Evolutionary conservation across 2,797 vertebrate genomes (phyloP).

Genomic region (Pseudochirops corinnae): DNA sequence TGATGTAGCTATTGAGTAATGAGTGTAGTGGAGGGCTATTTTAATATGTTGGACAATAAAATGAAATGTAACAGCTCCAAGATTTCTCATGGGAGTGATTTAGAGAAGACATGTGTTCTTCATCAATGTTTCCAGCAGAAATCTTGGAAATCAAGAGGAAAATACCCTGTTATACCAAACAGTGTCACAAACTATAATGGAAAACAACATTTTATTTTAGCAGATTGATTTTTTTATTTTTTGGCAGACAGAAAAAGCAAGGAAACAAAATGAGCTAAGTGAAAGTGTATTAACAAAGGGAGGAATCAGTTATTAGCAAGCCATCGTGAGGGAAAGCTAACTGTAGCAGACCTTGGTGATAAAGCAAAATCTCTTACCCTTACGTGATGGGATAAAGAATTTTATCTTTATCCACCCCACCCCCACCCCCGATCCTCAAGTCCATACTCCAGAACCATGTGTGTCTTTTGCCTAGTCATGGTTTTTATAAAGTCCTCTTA

Average conservation of each 20-base stretch:
- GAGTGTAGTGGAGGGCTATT: constrained; percentile 75
- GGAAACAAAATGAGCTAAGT: constrained; percentile 45
- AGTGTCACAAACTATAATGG: constrained; percentile 65
- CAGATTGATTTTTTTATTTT: constrained; percentile 67
- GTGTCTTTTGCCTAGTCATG: background rate
- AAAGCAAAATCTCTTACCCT: constrained; percentile 14
- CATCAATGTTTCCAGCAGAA: constrained; percentile 83
- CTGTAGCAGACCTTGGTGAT: constrained; percentile 6
- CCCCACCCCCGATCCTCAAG: background rate
- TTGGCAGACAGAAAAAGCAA: constrained; percentile 64
- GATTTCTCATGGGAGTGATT: constrained; percentile 84
- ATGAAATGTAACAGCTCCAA: constrained; percentile 82
- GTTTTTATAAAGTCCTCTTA: background rate
- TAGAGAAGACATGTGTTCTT: constrained; percentile 83
- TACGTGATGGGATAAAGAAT: background rate
- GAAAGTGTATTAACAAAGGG: constrained; percentile 40
- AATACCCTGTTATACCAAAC: constrained; percentile 72
- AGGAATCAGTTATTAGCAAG: constrained; percentile 3
- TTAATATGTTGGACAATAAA: constrained; percentile 82
- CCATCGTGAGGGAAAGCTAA: background rate
- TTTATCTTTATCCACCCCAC: background rate
- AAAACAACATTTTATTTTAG: constrained; percentile 75
- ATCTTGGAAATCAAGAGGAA: constrained; percentile 78
- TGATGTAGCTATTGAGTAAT: constrained; percentile 82
- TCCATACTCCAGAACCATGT: background rate